Conservation (phyloP, 2,113 vertebrate species). For the Poeciliopsis occidentalis region DNA sequence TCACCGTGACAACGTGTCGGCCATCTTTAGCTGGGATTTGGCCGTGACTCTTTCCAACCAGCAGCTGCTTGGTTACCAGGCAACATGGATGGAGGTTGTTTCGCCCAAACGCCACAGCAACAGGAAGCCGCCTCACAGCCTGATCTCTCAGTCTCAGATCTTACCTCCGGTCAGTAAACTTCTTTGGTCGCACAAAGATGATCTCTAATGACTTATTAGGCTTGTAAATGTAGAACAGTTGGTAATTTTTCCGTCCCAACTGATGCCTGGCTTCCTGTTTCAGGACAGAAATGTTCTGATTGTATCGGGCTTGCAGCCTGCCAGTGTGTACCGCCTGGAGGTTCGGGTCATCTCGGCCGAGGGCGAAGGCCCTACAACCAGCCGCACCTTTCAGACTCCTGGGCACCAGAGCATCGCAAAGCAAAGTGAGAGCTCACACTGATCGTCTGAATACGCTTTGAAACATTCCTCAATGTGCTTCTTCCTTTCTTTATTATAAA, state of each 20-base stretch:
- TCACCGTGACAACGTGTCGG: constrained; percentile 84
- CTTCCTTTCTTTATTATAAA: too few species aligned
- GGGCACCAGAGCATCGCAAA: constrained; percentile 42
- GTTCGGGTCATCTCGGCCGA: constrained; percentile 60
- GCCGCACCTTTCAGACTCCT: constrained; percentile 72
- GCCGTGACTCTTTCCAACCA: constrained; percentile 65
- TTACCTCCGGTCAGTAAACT: constrained; percentile 81
- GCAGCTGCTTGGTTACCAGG: constrained; percentile 88
- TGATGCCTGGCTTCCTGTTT: not conserved
- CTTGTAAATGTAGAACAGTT: too few species aligned
- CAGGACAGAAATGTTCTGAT: constrained; percentile 65
- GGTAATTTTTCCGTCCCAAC: too few species aligned
- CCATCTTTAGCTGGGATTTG: constrained; percentile 87
- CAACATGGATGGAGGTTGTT: constrained; percentile 90
- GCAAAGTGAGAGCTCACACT: constrained; percentile 53
- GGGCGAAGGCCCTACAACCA: constrained; percentile 66
- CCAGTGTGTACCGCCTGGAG: constrained; percentile 72
- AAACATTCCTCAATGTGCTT: too few species aligned
- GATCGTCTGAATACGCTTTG: too few species aligned
- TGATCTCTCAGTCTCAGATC: constrained; percentile 91
- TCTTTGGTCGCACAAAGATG: not conserved
- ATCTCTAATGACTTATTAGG: too few species aligned
- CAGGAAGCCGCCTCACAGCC: constrained; percentile 85
- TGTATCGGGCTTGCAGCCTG: constrained; percentile 62
- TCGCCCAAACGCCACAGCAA: constrained; percentile 83